Base-by-base conservation (phyloP, 2,888 invertebrate genomes). In the Amaurobius ferox region DNA sequence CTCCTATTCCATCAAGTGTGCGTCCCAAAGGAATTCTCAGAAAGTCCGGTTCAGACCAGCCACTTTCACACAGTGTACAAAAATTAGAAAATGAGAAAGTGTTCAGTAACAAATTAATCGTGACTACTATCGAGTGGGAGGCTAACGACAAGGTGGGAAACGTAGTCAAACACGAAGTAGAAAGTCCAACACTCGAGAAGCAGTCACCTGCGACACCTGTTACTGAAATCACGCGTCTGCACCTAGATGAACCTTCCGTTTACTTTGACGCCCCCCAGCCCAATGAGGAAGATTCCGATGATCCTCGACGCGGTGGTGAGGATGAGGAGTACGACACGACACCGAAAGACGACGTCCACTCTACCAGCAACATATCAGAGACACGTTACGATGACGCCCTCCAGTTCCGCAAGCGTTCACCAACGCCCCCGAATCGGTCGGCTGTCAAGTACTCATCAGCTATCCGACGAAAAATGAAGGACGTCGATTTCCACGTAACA, bases 221-320 rank as follows among this genome's bases (percentile, higher is more conserved):
- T 19, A 70, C 67, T 3, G 86, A 86, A 13, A 64, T 86, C n/a
- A 61, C 76, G n/a, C 73, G 77, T 11, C 40, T 79, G 29, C 76
- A 80, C 28, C 26, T 88, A 7, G 88, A 88, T 26, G 89, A 89
- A 70, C 35, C 35, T 19, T 89, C 89, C 23, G 89, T 89, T n/a
- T 89, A 89, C 44, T 89, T 88, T 68, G 89, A 89, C 67, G 89
- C 89, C 0, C 89, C 89, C 7, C 72, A 89, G 66, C 86, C 86
- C 3, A 73, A 71, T 23, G 88, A 88, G 55, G 85, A 79, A 28
- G 81, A 78, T 16, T 72, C 72, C 19, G 76, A 72, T 7, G 78
- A 81, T 40, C 81, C 77, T 13, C 66, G 55, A 1, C 39, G 70
- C 44, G 40, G 86, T 19, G 74, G 32, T 16, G 86, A 87, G 2